Base-by-base conservation (phyloP, 2,797 vertebrate genomes). In the Halcyon badia region DNA sequence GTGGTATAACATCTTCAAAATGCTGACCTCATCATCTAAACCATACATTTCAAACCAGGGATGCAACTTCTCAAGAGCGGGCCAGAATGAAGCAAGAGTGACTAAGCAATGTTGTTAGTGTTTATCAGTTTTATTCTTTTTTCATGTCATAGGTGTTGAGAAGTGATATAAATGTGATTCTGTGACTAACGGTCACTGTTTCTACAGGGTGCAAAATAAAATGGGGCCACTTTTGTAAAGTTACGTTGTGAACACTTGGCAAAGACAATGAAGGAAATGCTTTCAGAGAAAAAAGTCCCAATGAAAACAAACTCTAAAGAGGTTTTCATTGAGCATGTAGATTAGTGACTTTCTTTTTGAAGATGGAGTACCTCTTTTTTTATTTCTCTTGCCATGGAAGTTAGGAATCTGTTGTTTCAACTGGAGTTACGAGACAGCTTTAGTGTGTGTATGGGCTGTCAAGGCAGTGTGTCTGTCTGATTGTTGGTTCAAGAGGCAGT, bases 191-290 rank as follows among this genome's bases (percentile, higher is more conserved):
- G 28, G 39, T 52, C 41, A 5, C 37, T 60, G 25, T 61, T 73
- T 44, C 52, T 65, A 11, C n/a, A 48, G 72, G 44, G 57, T 6
- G 33, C 80, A 65, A 58, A 89, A 64, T 37, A 4, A 73, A 78
- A 60, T 6, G 44, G 30, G 52, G 44, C 31, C 0, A 3, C 22
- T 77, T 87, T 31, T 80, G 60, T 80, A 37, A 84, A 28, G 33
- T 71, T 71, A 44, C n/a, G 11, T 20, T 79, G 39, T 54, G 62
- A 76, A 8, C 22, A 16, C 30, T 49, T 91, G 77, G 61, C 69
- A 72, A 56, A 68, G 44, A 26, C 15, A 0, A 0, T 5, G 30
- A 51, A 37, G 3, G 52, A 83, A 94, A 66, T 0, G 0, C 19
- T 66, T 72, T 37, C 35, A 31, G 78, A 70, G 30, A 62, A 84